Conservation (phyloP, 2,113 vertebrate genomes). For the Emberiza fucata region DNA sequence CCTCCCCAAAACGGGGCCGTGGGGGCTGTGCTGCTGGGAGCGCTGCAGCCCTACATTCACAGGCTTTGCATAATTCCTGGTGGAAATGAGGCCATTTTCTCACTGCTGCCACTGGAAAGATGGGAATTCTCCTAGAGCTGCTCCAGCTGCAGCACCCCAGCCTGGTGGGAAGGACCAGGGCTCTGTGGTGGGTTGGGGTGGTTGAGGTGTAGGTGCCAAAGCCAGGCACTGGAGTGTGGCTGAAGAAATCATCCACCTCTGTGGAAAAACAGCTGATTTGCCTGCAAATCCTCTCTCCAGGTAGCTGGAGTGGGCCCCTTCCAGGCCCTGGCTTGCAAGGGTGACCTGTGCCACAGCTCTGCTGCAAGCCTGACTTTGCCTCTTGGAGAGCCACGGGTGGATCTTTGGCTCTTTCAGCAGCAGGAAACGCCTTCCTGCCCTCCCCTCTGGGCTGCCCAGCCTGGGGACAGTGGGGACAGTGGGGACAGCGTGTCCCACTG, state of each 20-base stretch:
- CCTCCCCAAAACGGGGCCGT: background rate
- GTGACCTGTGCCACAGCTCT: background rate
- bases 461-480: background rate
- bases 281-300: background rate
- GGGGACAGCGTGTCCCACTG: background rate
- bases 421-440: fast-evolving
- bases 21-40: background rate
- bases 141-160: background rate
- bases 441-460: fast-evolving
- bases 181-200: fast-evolving
- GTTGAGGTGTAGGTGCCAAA: background rate
- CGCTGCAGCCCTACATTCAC: background rate
- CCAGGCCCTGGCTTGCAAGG: background rate
- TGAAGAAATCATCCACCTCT: background rate
- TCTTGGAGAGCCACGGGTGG: fast-evolving
- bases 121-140: background rate
- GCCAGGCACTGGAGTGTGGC: fast-evolving
- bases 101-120: background rate
- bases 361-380: background rate
- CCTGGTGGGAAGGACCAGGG: background rate
- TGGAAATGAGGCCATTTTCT: background rate
- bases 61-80: background rate
- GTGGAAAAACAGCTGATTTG: background rate
- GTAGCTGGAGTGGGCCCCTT: fast-evolving
- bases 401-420: background rate